A percentile compares a stretch with the other conserved stretches of the same genome.
These are phyloP conservation scores for Lycaena phlaeas DNA, from an alignment of 2,888 invertebrate genomes.

Conservation along the genomic window DNA sequence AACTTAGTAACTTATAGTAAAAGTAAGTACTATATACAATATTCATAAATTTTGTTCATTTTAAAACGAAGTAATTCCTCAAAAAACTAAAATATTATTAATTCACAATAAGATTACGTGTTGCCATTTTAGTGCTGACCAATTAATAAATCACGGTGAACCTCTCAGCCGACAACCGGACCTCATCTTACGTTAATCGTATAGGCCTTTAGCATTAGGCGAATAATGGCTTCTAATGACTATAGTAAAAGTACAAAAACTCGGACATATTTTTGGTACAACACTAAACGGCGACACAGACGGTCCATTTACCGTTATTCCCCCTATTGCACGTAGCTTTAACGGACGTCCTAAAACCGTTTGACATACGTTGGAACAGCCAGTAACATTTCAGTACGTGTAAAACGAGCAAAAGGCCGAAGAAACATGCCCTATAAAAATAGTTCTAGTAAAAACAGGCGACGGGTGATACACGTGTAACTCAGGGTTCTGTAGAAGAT, in stretches of 20 bases:
- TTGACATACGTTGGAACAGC: slow-evolving; percentile 1
- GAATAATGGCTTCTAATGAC: too few species aligned
- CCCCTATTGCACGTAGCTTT: slow-evolving; percentile 8
- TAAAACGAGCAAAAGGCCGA: slow-evolving; percentile 7
- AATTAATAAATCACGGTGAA: too few species aligned
- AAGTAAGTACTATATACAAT: too few species aligned
- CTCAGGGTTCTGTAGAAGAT: not conserved
- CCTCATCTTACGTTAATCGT: too few species aligned
- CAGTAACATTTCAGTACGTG: slow-evolving; percentile 4
- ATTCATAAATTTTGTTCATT: too few species aligned
- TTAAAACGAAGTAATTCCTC: too few species aligned
- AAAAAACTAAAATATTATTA: too few species aligned
- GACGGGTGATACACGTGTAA: not conserved
- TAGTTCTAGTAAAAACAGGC: not conserved
- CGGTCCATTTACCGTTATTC: slow-evolving; percentile 6
- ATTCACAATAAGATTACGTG: too few species aligned
- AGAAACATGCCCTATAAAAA: slow-evolving; percentile 6
- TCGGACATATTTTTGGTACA: not conserved
- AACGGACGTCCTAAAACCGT: slow-evolving; percentile 2
- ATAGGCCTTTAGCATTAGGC: too few species aligned
- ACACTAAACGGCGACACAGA: slow-evolving; percentile 3
- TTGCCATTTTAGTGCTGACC: too few species aligned
- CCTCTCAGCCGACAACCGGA: too few species aligned
- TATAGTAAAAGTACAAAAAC: not conserved
- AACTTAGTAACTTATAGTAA: too few species aligned